phyloP scores from a whole-genome alignment of 2,888 invertebrate genomes.

The Dorcus parallelipipedus region DNA sequence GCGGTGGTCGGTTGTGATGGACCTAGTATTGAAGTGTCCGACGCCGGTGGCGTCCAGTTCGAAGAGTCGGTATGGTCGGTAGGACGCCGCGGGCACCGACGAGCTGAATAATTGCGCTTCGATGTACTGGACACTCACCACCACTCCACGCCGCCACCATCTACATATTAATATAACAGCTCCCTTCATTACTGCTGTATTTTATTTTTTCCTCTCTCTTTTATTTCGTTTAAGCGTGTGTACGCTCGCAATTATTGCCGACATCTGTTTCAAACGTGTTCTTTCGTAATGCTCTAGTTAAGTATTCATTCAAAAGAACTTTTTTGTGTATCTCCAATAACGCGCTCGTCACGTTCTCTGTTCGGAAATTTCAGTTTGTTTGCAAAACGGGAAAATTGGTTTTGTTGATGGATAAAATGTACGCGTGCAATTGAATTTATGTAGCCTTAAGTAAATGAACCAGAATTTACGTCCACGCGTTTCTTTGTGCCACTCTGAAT shows the following conservation, averaged over 20 bases:
- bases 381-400: no score
- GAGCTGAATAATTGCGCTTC: slow-evolving; percentile 11
- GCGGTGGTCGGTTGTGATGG: not conserved
- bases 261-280: slow-evolving; percentile 1
- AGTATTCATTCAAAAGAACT: no score
- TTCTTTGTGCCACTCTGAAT: no score
- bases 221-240: not conserved
- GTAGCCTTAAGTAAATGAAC: no score
- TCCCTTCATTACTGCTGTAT: not conserved
- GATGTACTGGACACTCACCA: slow-evolving; percentile 10
- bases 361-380: no score
- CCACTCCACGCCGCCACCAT: slow-evolving; percentile 4
- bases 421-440: no score
- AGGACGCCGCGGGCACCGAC: slow-evolving; percentile 6
- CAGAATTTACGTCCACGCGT: no score
- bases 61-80: slow-evolving; percentile 3
- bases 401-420: no score
- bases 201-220: not conserved
- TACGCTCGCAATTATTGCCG: not conserved
- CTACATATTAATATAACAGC: slow-evolving; percentile 10
- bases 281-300: not conserved
- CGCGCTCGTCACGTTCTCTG: no score
- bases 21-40: not conserved
- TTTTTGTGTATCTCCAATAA: no score
- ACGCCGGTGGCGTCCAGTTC: not conserved